Percentiles rank a stretch among this genome's conserved stretches.
Conservation (phyloP, 2,888 invertebrate genomes). For the Tenthredo distinguenda region DNA sequence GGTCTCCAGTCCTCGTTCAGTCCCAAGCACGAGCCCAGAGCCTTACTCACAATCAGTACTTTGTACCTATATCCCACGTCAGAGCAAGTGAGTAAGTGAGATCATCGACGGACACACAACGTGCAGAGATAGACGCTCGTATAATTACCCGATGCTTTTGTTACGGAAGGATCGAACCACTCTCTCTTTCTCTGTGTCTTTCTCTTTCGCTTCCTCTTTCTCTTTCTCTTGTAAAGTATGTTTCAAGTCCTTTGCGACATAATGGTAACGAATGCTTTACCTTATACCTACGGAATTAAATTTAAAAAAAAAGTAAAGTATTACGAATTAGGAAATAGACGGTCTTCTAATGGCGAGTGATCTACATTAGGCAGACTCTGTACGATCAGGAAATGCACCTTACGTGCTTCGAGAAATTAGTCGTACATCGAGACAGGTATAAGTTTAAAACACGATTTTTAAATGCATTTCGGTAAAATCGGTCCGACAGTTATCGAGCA, state of each 20-base stretch:
- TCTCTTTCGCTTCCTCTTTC: constrained; percentile 47
- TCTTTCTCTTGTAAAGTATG: constrained; percentile 50
- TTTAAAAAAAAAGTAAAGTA: no score
- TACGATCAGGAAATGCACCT: no score
- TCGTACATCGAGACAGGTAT: no score
- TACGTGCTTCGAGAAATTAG: no score
- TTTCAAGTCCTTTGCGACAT: not conserved
- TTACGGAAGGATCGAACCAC: constrained; percentile 44
- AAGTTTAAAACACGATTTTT: no score
- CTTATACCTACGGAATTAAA: no score
- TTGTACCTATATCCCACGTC: not conserved
- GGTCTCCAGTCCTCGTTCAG: constrained; percentile 27
- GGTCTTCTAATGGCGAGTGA: no score
- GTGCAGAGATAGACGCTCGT: constrained; percentile 56
- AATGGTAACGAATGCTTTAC: no score
- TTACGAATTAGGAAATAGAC: no score
- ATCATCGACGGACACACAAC: constrained; percentile 21
- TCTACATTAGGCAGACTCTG: no score
- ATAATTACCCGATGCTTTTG: constrained; percentile 63
- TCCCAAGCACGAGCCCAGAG: not conserved
- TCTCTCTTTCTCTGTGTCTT: constrained; percentile 45
- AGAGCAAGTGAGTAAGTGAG: constrained; percentile 46
- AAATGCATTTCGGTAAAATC: no score
- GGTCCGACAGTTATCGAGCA: no score
- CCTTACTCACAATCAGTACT: not conserved